These are phyloP conservation scores for Galemys pyrenaicus DNA, from an alignment of 2,113 vertebrate genomes.

Conservation along the genomic window DNA sequence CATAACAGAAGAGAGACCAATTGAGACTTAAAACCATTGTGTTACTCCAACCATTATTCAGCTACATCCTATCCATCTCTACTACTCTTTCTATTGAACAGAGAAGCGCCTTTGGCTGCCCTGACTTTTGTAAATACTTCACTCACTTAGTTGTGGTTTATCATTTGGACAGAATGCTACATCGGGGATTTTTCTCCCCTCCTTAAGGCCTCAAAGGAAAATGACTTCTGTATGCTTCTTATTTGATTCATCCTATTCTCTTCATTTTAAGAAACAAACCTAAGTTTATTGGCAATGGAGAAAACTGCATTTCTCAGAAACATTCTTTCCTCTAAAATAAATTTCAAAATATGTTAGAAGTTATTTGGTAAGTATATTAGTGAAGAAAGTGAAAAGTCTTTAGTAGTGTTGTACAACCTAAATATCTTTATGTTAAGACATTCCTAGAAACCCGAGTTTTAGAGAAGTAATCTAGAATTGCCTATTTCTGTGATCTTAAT, in stretches of 20 bases:
- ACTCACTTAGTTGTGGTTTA: conserved; percentile 47
- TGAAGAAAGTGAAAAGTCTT: conserved; percentile 26
- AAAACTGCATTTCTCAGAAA: background rate
- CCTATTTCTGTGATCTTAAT: conserved; percentile 11
- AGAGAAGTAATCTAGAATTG: background rate
- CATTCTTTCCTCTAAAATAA: background rate
- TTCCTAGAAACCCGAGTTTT: background rate
- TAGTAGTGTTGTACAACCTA: background rate
- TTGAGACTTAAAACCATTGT: conserved; percentile 18
- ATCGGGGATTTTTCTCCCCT: conserved; percentile 56
- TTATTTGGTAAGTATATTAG: background rate
- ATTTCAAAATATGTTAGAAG: conserved; percentile 27
- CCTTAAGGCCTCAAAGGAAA: conserved; percentile 62
- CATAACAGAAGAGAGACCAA: background rate
- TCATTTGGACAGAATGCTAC: conserved; percentile 52
- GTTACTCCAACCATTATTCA: conserved; percentile 37
- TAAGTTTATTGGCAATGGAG: conserved; percentile 45
- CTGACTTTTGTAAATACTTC: conserved; percentile 5
- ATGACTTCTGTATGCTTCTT: conserved; percentile 37
- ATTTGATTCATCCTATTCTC: conserved; percentile 23
- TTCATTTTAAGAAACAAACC: conserved; percentile 45
- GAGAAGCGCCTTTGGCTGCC: background rate
- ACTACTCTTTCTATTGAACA: background rate
- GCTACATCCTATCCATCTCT: conserved; percentile 42
- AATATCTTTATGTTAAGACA: background rate